Evolutionary conservation across 2,888 invertebrate species (phyloP), one percentile per base, ranked within the genome.

Genomic region (Cephus rjabovi): DNA sequence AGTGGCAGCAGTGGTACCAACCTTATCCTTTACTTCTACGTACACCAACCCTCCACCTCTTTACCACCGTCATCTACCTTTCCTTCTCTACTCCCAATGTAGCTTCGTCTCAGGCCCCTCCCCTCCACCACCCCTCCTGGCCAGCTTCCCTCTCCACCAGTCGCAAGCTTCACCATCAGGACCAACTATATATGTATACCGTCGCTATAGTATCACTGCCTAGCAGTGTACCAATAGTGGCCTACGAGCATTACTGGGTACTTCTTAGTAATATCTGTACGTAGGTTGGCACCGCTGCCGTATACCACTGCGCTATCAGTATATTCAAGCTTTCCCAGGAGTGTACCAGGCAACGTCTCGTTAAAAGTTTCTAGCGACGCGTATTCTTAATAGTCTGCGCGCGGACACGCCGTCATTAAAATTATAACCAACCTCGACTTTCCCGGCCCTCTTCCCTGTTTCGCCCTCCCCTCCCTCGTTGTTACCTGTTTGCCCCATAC

Each of bases 331-430:
- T 71, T 9, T 33, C 11, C 31, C 31, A 71, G 71, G 30, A 71
- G 71, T 71, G 31, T 71, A 71, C 71, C 71, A 83, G 82, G 85
- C 86, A 87, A 86, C 89, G 89, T 90, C 91, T 91, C 91, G 91
- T 91, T 91, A 91, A 91, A 91, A 91, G 91, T 91, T 91, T 91
- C 90, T 91, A 91, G 90, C 91, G 89, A 91, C 91, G 90, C 91
- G 91, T 91, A 91, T 91, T 91, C 91, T 91, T 91, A 91, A 91
- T 91, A 91, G 90, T 90, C 91, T 88, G 90, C 87, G 90, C 90
- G 89, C 91, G 91, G 90, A 91, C 91, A 90, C 87, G 90, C 88
- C 91, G 90, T 91, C 91, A 91, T 91, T 91, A 91, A 91, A 91
- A 91, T 91, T 91, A 91, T 91, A 91, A 90, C 88, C 89, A 88